These are phyloP conservation scores for Drosophila picticornis DNA, from an alignment of 2,888 invertebrate species.

Conservation along the genomic window DNA sequence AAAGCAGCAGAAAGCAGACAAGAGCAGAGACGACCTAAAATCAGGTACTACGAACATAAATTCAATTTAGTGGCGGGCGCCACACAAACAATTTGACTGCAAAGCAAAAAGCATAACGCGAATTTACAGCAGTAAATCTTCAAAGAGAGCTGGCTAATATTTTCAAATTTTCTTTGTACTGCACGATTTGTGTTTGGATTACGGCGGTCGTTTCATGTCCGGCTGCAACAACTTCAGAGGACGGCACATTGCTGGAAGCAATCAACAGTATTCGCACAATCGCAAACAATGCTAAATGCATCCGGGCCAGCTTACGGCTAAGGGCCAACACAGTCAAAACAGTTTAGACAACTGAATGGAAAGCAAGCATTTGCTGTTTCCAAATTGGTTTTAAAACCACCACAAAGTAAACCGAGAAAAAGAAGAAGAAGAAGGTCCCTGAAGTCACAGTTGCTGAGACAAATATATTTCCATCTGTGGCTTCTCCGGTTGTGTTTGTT, in stretches of 20 bases:
- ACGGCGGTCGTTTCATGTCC: slow-evolving; percentile 25
- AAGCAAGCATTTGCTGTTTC: slow-evolving; percentile 17
- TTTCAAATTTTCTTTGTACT: slow-evolving; percentile 40
- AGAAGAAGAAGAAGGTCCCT: slow-evolving; percentile 2
- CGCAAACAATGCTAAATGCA: slow-evolving; percentile 29
- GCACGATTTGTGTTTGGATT: slow-evolving; percentile 33
- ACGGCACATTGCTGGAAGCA: neutral
- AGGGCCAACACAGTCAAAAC: slow-evolving; percentile 8
- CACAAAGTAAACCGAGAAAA: slow-evolving; percentile 17
- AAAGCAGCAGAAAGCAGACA: slow-evolving; percentile 11
- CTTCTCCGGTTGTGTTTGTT: slow-evolving; percentile 29
- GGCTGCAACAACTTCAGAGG: neutral
- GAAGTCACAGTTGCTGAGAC: slow-evolving; percentile 5
- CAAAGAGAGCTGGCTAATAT: slow-evolving; percentile 43
- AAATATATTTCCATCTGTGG: slow-evolving; percentile 23
- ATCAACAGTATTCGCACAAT: slow-evolving; percentile 12
- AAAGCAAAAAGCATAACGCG: slow-evolving; percentile 21
- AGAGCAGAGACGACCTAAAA: slow-evolving; percentile 16
- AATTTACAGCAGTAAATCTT: slow-evolving; percentile 35
- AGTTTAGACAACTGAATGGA: slow-evolving; percentile 15
- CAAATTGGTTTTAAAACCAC: slow-evolving; percentile 40
- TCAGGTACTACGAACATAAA: slow-evolving; percentile 53
- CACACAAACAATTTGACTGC: slow-evolving; percentile 18
- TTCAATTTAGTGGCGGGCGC: slow-evolving; percentile 41
- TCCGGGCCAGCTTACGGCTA: neutral